Conservation (phyloP, 2,113 vertebrate species). For the Stegastes partitus region DNA sequence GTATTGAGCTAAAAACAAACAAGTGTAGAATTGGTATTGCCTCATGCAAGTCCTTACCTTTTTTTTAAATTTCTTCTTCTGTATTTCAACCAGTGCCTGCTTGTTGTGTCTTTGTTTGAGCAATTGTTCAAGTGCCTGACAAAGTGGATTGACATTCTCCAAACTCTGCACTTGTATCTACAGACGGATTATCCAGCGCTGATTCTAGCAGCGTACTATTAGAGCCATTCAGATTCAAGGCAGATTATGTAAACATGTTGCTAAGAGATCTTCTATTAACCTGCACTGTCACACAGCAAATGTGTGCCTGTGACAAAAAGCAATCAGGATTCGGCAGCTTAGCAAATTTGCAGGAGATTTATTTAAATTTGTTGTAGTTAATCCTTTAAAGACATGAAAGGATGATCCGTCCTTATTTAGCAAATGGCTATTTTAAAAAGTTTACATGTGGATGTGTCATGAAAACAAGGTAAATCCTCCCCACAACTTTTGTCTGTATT, state of each 20-base stretch:
- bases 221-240: conserved; percentile 32
- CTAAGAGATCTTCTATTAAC: conserved; percentile 43
- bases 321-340: conserved; percentile 40
- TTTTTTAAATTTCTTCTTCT: not conserved
- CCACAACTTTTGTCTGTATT: not conserved
- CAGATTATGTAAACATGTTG: conserved; percentile 55
- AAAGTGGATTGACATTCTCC: conserved; percentile 57
- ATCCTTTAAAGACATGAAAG: conserved; percentile 43
- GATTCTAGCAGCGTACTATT: not conserved
- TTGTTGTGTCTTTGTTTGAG: conserved; percentile 27
- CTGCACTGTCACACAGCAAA: conserved; percentile 39
- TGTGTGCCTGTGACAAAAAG: conserved; percentile 35
- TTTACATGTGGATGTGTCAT: not conserved
- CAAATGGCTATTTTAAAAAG: conserved; percentile 21
- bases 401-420: conserved; percentile 2
- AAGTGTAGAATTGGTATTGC: too few species aligned
- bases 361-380: conserved; percentile 29
- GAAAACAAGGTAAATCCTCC: not conserved
- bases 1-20: too few species aligned
- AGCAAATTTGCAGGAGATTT: conserved; percentile 25
- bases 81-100: not conserved
- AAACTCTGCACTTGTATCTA: conserved; percentile 36
- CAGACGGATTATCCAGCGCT: conserved; percentile 41
- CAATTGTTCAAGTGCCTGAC: conserved; percentile 24
- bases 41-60: not conserved